phyloP scores from a whole-genome alignment of 1,140 invertebrate species.

The Drosophila nigrodunni region DNA sequence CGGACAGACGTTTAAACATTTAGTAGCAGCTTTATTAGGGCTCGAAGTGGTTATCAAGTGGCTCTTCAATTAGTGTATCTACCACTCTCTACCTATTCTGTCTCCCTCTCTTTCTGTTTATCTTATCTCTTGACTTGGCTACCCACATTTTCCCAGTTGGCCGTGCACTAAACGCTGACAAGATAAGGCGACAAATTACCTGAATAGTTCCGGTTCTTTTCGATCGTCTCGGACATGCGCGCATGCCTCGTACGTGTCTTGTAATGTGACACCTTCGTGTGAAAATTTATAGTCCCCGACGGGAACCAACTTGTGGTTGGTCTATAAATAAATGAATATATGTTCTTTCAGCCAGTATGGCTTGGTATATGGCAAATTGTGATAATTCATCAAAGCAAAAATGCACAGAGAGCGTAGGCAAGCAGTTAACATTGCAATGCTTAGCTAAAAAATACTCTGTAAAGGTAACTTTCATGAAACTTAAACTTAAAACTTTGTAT shows the following conservation, averaged over 20 bases:
- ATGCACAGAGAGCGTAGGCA: slow-evolving; percentile 3
- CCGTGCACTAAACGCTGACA: slow-evolving; percentile 65
- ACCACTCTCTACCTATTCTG: too few species aligned
- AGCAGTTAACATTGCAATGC: slow-evolving; percentile 1
- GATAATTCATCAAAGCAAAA: slow-evolving; percentile 67
- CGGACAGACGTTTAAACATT: slow-evolving; percentile 43
- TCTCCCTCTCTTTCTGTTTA: too few species aligned
- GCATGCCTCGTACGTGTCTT: slow-evolving; percentile 45
- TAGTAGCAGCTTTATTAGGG: slow-evolving; percentile 56
- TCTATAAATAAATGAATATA: slow-evolving; percentile 51
- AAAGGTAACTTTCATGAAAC: not conserved
- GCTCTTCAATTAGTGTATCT: slow-evolving; percentile 21
- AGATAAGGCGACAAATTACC: slow-evolving; percentile 80
- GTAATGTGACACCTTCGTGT: slow-evolving; percentile 81
- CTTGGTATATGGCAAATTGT: slow-evolving; percentile 63
- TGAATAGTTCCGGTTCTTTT: slow-evolving; percentile 42
- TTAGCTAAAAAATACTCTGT: slow-evolving; percentile 8
- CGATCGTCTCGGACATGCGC: slow-evolving; percentile 14
- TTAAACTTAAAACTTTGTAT: too few species aligned
- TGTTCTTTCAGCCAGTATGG: slow-evolving; percentile 16
- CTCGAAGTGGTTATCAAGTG: slow-evolving; percentile 7
- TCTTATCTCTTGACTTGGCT: slow-evolving; percentile 54
- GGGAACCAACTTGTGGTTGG: slow-evolving; percentile 21
- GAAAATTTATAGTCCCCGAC: slow-evolving; percentile 70
- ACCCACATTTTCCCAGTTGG: slow-evolving; percentile 49